phyloP scores from a whole-genome alignment of 2,113 vertebrate species.

The Romanogobio albipinnatus region DNA sequence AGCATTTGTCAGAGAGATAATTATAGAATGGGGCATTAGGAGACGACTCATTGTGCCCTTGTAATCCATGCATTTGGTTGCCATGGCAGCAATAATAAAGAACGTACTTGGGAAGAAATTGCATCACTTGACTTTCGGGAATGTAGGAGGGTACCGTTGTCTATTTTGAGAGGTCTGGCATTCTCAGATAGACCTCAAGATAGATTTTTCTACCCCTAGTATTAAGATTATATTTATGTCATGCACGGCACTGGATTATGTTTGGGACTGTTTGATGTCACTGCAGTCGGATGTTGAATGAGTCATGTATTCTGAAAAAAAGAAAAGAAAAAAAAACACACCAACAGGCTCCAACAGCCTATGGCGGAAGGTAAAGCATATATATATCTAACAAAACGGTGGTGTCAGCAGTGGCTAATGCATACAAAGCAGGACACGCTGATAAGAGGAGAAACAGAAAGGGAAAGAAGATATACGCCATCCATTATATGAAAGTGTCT shows the following conservation, averaged over 20 bases:
- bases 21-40: conserved; percentile 57
- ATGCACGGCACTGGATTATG: background rate
- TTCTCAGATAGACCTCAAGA: background rate
- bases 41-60: conserved; percentile 40
- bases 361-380: background rate
- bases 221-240: background rate
- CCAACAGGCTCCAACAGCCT: background rate
- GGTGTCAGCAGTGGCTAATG: conserved; percentile 30
- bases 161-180: background rate
- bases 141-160: background rate
- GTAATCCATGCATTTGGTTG: conserved; percentile 50
- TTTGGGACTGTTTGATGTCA: background rate
- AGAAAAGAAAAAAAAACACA: background rate
- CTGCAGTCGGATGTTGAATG: background rate
- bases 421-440: conserved; percentile 38
- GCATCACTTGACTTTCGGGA: conserved; percentile 32
- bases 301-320: background rate
- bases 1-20: conserved; percentile 56
- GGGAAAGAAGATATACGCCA: conserved; percentile 22
- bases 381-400: conserved; percentile 32
- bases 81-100: conserved; percentile 49
- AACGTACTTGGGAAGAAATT: conserved; percentile 38
- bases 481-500: conserved; percentile 39
- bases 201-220: background rate
- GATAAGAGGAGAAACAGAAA: conserved; percentile 27